Evolutionary conservation across 2,888 invertebrate genomes (phyloP).

Genomic region (Agrotis ipsilon): DNA sequence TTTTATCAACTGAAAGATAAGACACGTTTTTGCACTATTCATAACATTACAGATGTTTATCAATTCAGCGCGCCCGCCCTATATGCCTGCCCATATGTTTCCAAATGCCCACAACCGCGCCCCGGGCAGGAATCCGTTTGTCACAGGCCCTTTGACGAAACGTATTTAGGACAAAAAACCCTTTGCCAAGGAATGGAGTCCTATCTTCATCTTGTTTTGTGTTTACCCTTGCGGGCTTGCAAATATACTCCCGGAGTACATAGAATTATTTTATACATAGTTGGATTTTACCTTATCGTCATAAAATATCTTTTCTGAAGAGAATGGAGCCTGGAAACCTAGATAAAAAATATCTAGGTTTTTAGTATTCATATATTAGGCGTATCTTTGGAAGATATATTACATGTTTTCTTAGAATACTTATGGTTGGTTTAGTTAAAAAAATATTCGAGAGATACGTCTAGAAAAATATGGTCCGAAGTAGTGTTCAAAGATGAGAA

Average conservation of each 20-base stretch:
- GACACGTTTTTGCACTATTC: not conserved
- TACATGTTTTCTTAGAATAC: not conserved
- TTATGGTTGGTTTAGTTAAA: not conserved
- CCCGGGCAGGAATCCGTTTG: conserved; percentile 83
- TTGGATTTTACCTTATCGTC: conserved; percentile 46
- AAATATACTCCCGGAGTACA: conserved; percentile 71
- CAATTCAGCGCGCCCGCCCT: not conserved
- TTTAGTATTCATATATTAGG: conserved; percentile 29
- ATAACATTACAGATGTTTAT: not conserved
- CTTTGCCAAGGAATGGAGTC: conserved; percentile 76
- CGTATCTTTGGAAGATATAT: not conserved
- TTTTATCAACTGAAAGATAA: not conserved
- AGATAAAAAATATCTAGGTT: conserved; percentile 30
- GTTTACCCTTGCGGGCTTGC: conserved; percentile 73
- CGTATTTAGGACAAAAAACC: conserved; percentile 83
- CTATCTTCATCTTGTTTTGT: conserved; percentile 81
- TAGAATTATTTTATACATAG: conserved; percentile 55
- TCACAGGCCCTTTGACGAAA: conserved; percentile 83
- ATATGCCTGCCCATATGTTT: conserved; percentile 61
- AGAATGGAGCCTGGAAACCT: not conserved
- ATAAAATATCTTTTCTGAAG: conserved; percentile 28
- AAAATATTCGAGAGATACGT: not conserved
- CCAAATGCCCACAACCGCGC: conserved; percentile 66
- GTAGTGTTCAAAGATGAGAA: too few relatives aligned
- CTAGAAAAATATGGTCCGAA: not conserved